Evolutionary conservation across 2,113 vertebrate genomes (phyloP).

Genomic region (Poecilia latipinna): DNA sequence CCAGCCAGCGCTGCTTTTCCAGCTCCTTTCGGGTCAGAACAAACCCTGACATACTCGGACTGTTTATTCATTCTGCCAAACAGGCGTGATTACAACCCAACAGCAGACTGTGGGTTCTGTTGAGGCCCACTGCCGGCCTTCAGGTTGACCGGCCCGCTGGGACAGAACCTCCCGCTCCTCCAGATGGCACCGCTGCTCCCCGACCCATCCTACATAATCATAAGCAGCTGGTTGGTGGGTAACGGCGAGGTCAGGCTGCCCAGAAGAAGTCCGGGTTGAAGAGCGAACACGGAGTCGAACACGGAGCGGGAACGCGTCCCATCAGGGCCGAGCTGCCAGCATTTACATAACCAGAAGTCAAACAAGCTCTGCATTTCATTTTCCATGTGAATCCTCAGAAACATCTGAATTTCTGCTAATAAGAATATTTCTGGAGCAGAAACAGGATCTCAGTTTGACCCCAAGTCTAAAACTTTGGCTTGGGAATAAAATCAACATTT

Average conservation of each 20-base stretch:
- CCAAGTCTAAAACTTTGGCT: too few species aligned
- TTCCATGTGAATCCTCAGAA: background rate
- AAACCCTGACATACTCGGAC: slow-evolving; percentile 11
- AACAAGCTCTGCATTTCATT: too few species aligned
- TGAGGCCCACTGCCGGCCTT: slow-evolving; percentile 20
- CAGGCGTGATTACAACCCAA: background rate
- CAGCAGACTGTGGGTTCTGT: background rate
- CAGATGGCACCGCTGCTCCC: slow-evolving; percentile 67
- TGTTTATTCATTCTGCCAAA: slow-evolving; percentile 7
- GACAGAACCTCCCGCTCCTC: slow-evolving; percentile 40
- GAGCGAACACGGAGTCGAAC: slow-evolving; percentile 15
- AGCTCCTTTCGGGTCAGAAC: background rate
- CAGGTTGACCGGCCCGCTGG: slow-evolving; percentile 54
- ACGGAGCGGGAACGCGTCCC: slow-evolving; percentile 7
- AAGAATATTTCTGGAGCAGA: background rate
- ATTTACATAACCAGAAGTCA: too few species aligned
- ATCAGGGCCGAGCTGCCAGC: too few species aligned
- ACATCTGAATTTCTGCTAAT: background rate
- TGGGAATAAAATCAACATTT: too few species aligned
- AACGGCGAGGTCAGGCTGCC: slow-evolving; percentile 60
- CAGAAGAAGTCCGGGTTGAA: slow-evolving; percentile 27
- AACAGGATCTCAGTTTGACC: background rate
- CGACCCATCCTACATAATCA: slow-evolving; percentile 66
- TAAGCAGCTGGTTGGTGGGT: slow-evolving; percentile 66
- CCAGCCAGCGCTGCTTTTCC: background rate